Evolutionary conservation across 2,888 invertebrate species (phyloP), one percentile per base, ranked within the genome.

Genomic region (Tetropium fuscum): DNA sequence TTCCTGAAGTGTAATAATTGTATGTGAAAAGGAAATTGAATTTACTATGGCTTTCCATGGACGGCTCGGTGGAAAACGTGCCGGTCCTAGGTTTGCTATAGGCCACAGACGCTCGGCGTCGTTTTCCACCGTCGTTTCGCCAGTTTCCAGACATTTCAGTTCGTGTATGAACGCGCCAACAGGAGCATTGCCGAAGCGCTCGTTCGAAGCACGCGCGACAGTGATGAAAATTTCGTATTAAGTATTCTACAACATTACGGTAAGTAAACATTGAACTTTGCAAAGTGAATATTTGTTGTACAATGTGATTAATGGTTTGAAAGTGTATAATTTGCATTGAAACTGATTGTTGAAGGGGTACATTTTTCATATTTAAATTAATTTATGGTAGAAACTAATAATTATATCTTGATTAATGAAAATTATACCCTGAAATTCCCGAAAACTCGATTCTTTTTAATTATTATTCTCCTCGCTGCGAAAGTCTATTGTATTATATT

Each of bases 1-100:
- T 51, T 51, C 51, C 51, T 15, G 34, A 10, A 19, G 51, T 38
- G 22, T 25, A 40, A 40, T 51, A 51, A 51, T 40, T 51, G 51
- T 40, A 64, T 60, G 67, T 54, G 61, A 56, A 40, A 51, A 63
- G 68, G 66, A 63, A 68, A 69, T 69, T 69, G 63, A 66, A 69
- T 69, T 58, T 57, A 58, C 53, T 36, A 16, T 27, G 44, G 55
- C 30, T 44, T 53, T 56, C 49, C 54, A 51, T 60, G 47, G 49
- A 48, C 40, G 51, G 49, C 51, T 53, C 30, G 47, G 34, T 53
- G 15, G 32, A 30, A 13, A 43, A 53, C 44, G 36, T 53, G 36
- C 22, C 34, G n/a, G 27, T 15, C 10, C 27, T 13, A 44, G 16
- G 13, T 16, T 15, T 25, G n/a, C 32, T 15, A 51, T 25, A 27